A percentile compares a stretch with the other conserved stretches of the same genome.
Evolutionary conservation across 2,797 vertebrate species (phyloP).

Genomic region (Acomys russatus): DNA sequence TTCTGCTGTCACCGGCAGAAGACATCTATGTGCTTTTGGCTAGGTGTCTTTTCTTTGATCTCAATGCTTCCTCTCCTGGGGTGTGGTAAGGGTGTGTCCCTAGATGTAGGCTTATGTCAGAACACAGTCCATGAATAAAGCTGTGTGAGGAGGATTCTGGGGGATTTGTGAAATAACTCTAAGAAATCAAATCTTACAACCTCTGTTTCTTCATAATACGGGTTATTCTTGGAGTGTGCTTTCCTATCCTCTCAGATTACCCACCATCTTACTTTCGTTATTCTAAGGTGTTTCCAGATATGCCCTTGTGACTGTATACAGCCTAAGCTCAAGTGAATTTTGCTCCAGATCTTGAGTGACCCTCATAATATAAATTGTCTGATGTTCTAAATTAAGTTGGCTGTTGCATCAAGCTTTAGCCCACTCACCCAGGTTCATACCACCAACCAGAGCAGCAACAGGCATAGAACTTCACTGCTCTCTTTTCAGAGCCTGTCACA

Average conservation of each 20-base stretch:
- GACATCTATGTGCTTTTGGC: not conserved
- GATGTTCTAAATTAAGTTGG: not conserved
- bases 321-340: not conserved
- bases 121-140: not conserved
- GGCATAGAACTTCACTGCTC: not conserved
- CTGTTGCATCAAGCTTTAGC: not conserved
- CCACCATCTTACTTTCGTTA: not conserved
- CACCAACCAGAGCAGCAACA: not conserved
- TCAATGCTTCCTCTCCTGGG: not conserved
- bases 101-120: not conserved
- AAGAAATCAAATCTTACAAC: not conserved
- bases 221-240: not conserved
- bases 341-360: too few species aligned
- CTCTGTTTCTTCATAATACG: not conserved
- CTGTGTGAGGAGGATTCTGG: not conserved
- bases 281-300: not conserved
- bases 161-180: not conserved
- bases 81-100: too few species aligned
- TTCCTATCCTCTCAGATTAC: not conserved
- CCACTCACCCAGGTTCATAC: too few species aligned
- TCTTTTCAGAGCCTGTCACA: not conserved
- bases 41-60: not conserved
- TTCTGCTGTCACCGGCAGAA: not conserved
- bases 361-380: not conserved
- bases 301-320: not conserved